Evolutionary conservation across 35 echinoderm and acorn worm species (phyloP).

Genomic region (Amphiura filiformis): DNA sequence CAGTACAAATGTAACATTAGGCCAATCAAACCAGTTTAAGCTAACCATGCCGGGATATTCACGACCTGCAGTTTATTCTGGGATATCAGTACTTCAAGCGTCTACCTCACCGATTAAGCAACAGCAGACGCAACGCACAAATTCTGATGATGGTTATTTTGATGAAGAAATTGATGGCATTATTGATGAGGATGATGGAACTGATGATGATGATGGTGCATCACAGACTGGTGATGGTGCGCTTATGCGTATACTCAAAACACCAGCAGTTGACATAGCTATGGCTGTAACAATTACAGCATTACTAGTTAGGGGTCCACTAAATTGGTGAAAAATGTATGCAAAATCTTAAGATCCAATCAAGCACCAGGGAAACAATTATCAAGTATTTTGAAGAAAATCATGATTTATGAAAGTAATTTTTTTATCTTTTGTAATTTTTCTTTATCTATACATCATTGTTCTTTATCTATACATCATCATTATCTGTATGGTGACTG

Average conservation of each 20-base stretch:
- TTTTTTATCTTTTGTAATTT: no score
- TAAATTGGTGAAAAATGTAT: conserved; percentile 23
- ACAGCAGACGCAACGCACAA: neutral
- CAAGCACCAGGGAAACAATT: no score
- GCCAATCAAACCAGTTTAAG: neutral
- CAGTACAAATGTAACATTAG: no score
- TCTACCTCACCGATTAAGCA: neutral
- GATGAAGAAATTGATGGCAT: conserved; percentile 12
- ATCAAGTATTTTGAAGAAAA: no score
- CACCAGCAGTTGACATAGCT: conserved; percentile 49
- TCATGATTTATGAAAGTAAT: no score
- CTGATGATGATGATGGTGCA: neutral
- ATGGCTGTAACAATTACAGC: conserved; percentile 25
- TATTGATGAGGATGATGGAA: neutral
- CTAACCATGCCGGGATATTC: no score
- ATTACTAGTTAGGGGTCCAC: conserved; percentile 44
- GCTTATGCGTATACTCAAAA: conserved; percentile 39
- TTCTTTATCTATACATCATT: no score
- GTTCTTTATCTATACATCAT: no score
- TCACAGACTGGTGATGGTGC: neutral
- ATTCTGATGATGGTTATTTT: neutral
- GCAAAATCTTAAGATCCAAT: neutral
- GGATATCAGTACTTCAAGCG: neutral
- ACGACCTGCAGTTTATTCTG: neutral
- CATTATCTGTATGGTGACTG: no score